These are phyloP conservation scores for Apeltes quadracus DNA, from an alignment of 2,113 vertebrate species.

Conservation along the genomic window DNA sequence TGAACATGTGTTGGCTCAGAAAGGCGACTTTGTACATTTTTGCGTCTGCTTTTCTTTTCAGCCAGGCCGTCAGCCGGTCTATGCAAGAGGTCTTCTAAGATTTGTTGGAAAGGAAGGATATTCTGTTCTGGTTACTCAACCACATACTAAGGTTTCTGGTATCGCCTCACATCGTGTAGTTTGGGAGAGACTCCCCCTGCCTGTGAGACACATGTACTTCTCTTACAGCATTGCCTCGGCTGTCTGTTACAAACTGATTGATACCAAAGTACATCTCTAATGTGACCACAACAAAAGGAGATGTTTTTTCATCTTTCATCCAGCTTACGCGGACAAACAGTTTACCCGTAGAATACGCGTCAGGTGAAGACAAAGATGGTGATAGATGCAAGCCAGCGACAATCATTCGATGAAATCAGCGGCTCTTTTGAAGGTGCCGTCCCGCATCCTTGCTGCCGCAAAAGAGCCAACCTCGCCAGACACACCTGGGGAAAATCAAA, in stretches of 20 bases:
- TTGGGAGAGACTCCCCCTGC: slow-evolving; percentile 45
- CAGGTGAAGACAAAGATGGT: neutral
- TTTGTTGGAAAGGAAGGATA: neutral
- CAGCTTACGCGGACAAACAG: neutral
- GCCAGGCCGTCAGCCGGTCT: neutral
- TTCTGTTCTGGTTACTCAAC: slow-evolving; percentile 4
- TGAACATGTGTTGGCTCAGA: neutral
- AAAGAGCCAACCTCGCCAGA: slow-evolving; percentile 12
- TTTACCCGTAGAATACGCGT: neutral
- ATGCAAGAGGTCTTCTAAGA: neutral
- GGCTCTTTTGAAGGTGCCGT: neutral
- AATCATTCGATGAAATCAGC: neutral
- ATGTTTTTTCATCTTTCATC: too few relatives aligned
- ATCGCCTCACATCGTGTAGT: neutral
- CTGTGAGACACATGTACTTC: neutral
- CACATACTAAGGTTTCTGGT: neutral
- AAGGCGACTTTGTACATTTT: neutral
- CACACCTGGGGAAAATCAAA: slow-evolving; percentile 76
- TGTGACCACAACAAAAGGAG: neutral
- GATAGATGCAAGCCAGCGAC: too few relatives aligned
- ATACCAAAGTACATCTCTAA: neutral
- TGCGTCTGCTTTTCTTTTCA: neutral
- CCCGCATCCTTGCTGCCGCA: neutral
- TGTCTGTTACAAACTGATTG: neutral
- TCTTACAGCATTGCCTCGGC: neutral